Evolutionary conservation across 2,888 invertebrate species (phyloP).

Genomic region (Bellardia bayeri): DNA sequence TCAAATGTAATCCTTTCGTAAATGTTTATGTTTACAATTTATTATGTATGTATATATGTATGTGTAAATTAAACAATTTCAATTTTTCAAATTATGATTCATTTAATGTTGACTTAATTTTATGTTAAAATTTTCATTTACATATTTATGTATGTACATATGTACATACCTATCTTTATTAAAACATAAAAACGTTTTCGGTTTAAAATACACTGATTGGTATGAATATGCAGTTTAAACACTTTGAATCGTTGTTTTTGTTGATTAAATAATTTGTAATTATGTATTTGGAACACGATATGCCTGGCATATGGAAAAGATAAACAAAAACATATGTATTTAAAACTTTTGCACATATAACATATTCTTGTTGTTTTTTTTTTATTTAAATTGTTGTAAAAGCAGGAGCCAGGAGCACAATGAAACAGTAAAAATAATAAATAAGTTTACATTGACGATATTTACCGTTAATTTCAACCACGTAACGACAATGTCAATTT

Average conservation of each 20-base stretch:
- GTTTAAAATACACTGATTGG: slow-evolving; percentile 5
- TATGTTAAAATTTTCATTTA: neutral
- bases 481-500: slow-evolving; percentile 81
- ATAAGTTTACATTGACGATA: slow-evolving; percentile 11
- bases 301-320: neutral
- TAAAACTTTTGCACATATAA: neutral
- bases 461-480: slow-evolving; percentile 77
- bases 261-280: slow-evolving; percentile 22
- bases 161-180: neutral
- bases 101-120: neutral
- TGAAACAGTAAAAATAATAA: slow-evolving; percentile 21
- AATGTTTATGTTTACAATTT: neutral
- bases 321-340: slow-evolving; percentile 23
- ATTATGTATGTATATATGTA: no score
- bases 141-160: neutral
- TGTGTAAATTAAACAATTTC: neutral
- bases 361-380: neutral
- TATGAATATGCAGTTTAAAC: slow-evolving; percentile 25
- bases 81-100: neutral
- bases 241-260: slow-evolving; percentile 20
- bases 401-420: neutral
- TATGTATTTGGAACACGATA: slow-evolving; percentile 22
- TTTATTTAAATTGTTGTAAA: neutral
- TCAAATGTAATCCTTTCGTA: slow-evolving; percentile 8
- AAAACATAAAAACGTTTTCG: neutral